Evolutionary conservation across 64 coral and sea anemone genomes (phyloP).

Genomic region (Acropora tenuis): DNA sequence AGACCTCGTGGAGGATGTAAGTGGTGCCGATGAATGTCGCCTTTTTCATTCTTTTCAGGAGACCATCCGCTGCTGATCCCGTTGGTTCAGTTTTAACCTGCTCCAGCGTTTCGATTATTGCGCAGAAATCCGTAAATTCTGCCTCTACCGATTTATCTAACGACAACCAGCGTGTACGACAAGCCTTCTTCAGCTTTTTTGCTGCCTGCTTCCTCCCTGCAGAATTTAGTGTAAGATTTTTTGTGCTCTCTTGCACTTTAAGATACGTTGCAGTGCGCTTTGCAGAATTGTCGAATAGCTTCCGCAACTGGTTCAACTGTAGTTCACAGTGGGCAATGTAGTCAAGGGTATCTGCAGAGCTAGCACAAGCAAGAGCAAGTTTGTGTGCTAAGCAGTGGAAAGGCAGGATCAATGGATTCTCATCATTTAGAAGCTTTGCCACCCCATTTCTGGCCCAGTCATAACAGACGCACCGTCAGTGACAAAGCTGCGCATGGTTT

Average conservation of each 20-base stretch:
- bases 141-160: conserved; percentile 46
- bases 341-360: conserved; percentile 52
- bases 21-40: conserved; percentile 39
- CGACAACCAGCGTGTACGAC: conserved; percentile 42
- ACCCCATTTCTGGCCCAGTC: conserved; percentile 32
- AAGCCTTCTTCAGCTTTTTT: conserved; percentile 52
- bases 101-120: conserved; percentile 30
- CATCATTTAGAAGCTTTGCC: conserved; percentile 32
- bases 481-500: conserved; percentile 46
- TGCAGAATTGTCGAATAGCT: conserved; percentile 41
- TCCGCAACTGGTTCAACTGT: conserved; percentile 44
- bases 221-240: conserved; percentile 42
- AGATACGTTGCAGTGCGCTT: conserved; percentile 30
- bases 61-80: conserved; percentile 37
- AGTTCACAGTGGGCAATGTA: conserved; percentile 50
- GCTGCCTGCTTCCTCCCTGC: conserved; percentile 37
- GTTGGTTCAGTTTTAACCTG: conserved; percentile 51
- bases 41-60: conserved; percentile 52
- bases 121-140: conserved; percentile 33
- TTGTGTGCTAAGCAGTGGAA: conserved; percentile 47
- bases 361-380: conserved; percentile 54
- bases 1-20: conserved; percentile 47
- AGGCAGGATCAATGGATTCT: conserved; percentile 37
- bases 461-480: conserved; percentile 28
- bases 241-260: conserved; percentile 35